Evolutionary conservation across 2,113 vertebrate species (phyloP), one percentile per base, ranked within the genome.

Genomic region (Rafetus swinhoei): DNA sequence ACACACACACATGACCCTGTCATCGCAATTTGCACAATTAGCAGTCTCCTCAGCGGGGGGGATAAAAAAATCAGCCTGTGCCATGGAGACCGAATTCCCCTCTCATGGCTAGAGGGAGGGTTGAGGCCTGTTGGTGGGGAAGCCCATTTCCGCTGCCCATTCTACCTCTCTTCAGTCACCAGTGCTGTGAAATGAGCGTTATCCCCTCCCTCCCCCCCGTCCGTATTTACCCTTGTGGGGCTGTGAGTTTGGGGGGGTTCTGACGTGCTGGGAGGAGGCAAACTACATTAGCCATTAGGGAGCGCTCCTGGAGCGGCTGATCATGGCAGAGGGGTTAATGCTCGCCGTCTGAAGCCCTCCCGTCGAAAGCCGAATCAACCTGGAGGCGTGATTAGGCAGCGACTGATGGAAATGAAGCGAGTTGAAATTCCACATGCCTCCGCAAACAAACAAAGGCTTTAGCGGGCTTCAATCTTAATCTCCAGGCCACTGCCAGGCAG

Each of bases 351-450:
- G 55, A 90, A 92, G 86, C 27, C 72, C 82, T 81, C 59, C 82
- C 86, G 74, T 86, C 82, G 79, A 94, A 85, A 86, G 81, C 2
- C 2, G 84, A 92, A 54, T 88, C 79, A 77, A 86, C 35, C n/a
- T 90, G 82, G 84, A 86, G 10, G 8, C 80, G 94, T 79, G 86
- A 54, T 92, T 84, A 85, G 93, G 92, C 53, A 27, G 82, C 25
- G 76, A 57, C n/a, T 96, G 90, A 96, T 11, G 88, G 76, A 95
- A 93, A 90, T 8, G 1, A 81, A 94, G 69, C 84, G 81, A 4
- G 21, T 83, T 97, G 88, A 82, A 88, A 96, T 95, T 92, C 90
- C 89, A 18, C 9, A 54, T 91, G 93, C 87, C 65, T 92, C 25
- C 0, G 25, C 89, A 83, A 90, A 85, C 91, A 88, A 25, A 95